Evolutionary conservation across 1,140 invertebrate species (phyloP).

Genomic region (Zaprionus davidi): DNA sequence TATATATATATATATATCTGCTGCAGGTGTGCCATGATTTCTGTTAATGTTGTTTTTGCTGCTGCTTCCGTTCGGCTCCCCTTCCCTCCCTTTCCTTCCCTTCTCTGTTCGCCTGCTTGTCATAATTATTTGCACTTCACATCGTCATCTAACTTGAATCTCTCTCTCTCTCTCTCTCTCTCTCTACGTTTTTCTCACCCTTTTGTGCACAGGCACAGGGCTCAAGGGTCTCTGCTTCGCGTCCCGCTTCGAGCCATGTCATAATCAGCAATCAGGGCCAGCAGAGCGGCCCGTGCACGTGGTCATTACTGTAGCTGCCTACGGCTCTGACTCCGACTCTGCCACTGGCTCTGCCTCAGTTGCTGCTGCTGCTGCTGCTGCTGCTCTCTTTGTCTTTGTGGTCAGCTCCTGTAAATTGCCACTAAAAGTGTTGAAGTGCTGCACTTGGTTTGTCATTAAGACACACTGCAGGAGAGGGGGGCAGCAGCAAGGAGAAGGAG

Average conservation of each 20-base stretch:
- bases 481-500: too few species aligned
- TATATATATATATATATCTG: slow-evolving; percentile 7
- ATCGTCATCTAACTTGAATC: slow-evolving; percentile 51
- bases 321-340: not conserved
- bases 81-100: slow-evolving; percentile 10
- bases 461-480: not conserved
- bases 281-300: slow-evolving; percentile 35
- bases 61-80: slow-evolving; percentile 64
- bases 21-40: slow-evolving; percentile 76
- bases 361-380: not conserved
- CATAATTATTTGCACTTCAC: slow-evolving; percentile 80
- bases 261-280: slow-evolving; percentile 66
- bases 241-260: slow-evolving; percentile 36
- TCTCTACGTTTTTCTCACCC: slow-evolving; percentile 23
- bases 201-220: slow-evolving; percentile 1
- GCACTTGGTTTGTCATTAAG: slow-evolving; percentile 76
- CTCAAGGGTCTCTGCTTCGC: not conserved
- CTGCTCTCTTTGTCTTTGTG: slow-evolving; percentile 46
- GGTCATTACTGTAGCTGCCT: slow-evolving; percentile 64
- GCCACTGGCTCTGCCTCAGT: slow-evolving; percentile 2
- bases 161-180: not conserved
- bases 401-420: slow-evolving; percentile 82
- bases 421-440: slow-evolving; percentile 80
- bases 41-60: slow-evolving; percentile 39
- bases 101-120: slow-evolving; percentile 42